A percentile compares a stretch with the other conserved stretches of the same genome.
These are phyloP conservation scores for Craseonycteris thonglongyai DNA, from an alignment of 2,113 vertebrate species.

Conservation along the genomic window DNA sequence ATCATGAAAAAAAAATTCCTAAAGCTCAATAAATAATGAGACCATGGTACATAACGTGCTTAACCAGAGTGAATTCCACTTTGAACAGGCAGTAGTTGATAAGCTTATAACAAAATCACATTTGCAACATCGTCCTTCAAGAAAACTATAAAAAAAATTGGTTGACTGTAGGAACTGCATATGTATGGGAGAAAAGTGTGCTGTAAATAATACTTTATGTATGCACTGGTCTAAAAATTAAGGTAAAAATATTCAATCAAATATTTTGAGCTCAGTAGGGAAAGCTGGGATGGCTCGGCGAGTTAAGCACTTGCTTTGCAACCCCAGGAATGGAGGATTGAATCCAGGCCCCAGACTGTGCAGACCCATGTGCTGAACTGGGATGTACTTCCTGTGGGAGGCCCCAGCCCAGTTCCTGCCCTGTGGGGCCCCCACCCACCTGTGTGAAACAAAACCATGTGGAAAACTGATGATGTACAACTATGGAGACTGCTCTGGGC, in stretches of 20 bases:
- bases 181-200: background rate
- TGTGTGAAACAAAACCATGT: too few relatives aligned
- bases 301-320: too few relatives aligned
- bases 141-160: background rate
- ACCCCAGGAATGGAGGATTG: too few relatives aligned
- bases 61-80: background rate
- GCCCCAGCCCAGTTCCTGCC: too few relatives aligned
- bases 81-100: background rate
- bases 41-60: background rate
- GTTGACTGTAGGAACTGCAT: background rate
- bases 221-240: background rate
- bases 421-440: too few relatives aligned
- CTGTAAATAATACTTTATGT: background rate
- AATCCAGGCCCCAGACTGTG: too few relatives aligned
- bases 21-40: background rate
- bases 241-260: conserved; percentile 12
- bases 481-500: too few relatives aligned
- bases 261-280: conserved; percentile 19
- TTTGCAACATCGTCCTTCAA: background rate
- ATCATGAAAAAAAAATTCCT: background rate
- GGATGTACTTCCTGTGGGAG: too few relatives aligned
- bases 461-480: too few relatives aligned
- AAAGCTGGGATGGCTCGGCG: too few relatives aligned
- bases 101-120: background rate
- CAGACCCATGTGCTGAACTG: too few relatives aligned